Conservation (phyloP, 2,797 vertebrate genomes). For the Poeciliopsis infans region DNA sequence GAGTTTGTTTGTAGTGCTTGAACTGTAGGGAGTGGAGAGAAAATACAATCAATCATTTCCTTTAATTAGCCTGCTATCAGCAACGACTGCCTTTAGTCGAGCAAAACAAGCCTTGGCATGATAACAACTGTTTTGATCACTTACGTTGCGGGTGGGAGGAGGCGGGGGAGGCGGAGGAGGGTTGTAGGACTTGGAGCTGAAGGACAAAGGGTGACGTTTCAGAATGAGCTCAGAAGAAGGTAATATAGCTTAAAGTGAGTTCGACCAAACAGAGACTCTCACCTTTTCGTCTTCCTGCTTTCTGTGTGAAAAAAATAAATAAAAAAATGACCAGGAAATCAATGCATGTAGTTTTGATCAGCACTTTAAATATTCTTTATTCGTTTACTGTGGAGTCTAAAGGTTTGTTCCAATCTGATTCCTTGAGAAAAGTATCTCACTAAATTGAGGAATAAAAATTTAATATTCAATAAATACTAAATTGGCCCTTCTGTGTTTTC, state of each 20-base stretch:
- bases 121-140: slow-evolving; percentile 59
- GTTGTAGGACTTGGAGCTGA: slow-evolving; percentile 65
- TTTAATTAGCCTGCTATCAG: slow-evolving; percentile 47
- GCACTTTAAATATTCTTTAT: not conserved
- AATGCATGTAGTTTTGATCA: slow-evolving; percentile 4
- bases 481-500: slow-evolving; percentile 3
- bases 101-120: slow-evolving; percentile 29
- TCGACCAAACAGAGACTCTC: slow-evolving; percentile 6
- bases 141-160: slow-evolving; percentile 71
- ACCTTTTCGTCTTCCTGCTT: slow-evolving; percentile 70
- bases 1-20: slow-evolving; percentile 78
- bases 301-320: slow-evolving; percentile 68
- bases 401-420: not conserved
- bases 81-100: slow-evolving; percentile 25
- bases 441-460: not conserved
- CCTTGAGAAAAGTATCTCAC: not conserved
- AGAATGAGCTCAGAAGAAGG: slow-evolving; percentile 21
- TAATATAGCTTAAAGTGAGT: slow-evolving; percentile 2
- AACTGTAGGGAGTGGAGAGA: slow-evolving; percentile 65
- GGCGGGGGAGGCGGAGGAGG: slow-evolving; percentile 62
- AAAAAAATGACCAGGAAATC: slow-evolving; percentile 16
- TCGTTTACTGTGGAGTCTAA: not conserved
- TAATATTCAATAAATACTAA: too few species aligned
- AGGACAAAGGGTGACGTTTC: slow-evolving; percentile 46
- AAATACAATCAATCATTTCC: slow-evolving; percentile 39